phyloP scores from a whole-genome alignment of 2,888 invertebrate species.

The Parochlus steinenii region DNA sequence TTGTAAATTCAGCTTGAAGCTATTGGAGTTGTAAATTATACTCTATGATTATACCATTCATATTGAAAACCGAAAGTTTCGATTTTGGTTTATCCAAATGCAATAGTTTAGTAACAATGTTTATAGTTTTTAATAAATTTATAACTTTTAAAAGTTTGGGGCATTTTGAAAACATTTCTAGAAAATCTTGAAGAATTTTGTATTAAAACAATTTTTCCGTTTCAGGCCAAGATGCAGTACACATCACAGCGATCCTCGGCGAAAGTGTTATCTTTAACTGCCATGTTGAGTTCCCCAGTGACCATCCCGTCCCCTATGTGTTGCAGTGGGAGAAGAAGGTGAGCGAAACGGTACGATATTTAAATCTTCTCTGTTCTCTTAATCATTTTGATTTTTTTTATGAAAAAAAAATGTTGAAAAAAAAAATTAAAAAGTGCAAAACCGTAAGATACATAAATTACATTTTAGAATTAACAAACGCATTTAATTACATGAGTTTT shows the following conservation, averaged over 20 bases:
- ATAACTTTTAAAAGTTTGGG: too few species aligned
- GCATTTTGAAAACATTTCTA: too few species aligned
- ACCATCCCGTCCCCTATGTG: slow-evolving; percentile 92
- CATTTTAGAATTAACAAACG: too few species aligned
- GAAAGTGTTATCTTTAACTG: slow-evolving; percentile 96
- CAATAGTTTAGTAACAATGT: background rate
- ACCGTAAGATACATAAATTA: too few species aligned
- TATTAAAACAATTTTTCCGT: background rate
- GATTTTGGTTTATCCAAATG: background rate
- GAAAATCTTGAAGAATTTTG: background rate
- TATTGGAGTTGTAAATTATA: too few species aligned
- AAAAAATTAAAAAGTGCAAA: too few species aligned
- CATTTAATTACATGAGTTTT: too few species aligned
- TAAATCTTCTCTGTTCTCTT: slow-evolving; percentile 38
- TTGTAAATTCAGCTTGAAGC: too few species aligned
- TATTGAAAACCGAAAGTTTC: too few species aligned
- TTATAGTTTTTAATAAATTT: background rate
- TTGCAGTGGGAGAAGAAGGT: slow-evolving; percentile 99
- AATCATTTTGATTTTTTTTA: too few species aligned
- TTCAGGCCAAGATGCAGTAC: slow-evolving; percentile 65
- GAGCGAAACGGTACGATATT: slow-evolving; percentile 87
- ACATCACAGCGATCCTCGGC: slow-evolving; percentile 93
- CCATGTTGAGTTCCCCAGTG: slow-evolving; percentile 91
- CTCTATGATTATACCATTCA: too few species aligned
- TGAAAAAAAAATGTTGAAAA: too few species aligned